A percentile compares a stretch with the other conserved stretches of the same genome.
Evolutionary conservation across 2,113 vertebrate species (phyloP).

Genomic region (Rhineura floridana): DNA sequence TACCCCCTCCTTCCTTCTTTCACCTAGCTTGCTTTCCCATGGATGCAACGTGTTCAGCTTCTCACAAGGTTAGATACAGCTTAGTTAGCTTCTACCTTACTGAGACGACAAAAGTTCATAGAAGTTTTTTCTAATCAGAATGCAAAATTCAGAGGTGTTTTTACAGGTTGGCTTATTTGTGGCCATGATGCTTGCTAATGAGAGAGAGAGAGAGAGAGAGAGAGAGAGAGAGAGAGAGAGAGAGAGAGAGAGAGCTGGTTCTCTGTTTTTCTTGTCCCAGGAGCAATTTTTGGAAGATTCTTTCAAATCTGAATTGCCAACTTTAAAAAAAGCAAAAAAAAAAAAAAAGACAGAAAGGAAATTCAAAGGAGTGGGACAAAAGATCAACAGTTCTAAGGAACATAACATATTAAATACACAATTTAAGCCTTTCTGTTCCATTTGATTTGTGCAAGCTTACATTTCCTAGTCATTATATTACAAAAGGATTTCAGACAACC

Average conservation of each 20-base stretch:
- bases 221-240: slow-evolving; percentile 24
- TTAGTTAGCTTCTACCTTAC: background rate
- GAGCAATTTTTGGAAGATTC: background rate
- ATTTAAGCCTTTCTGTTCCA: slow-evolving; percentile 58
- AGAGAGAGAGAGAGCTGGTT: slow-evolving; percentile 3
- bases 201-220: background rate
- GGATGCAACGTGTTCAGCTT: background rate
- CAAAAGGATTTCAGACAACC: slow-evolving; percentile 63
- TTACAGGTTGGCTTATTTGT: background rate
- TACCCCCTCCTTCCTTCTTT: background rate
- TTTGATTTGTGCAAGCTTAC: slow-evolving; percentile 65
- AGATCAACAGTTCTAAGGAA: slow-evolving; percentile 21
- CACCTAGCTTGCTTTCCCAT: background rate
- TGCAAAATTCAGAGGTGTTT: background rate
- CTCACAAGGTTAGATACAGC: background rate
- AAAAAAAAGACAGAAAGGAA: slow-evolving; percentile 27
- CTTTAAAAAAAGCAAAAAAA: slow-evolving; percentile 20
- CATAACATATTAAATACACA: slow-evolving; percentile 68
- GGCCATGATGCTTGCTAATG: background rate
- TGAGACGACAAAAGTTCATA: background rate
- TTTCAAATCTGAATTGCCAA: slow-evolving; percentile 41
- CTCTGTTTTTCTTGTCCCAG: background rate
- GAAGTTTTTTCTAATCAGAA: background rate
- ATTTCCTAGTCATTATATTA: slow-evolving; percentile 62
- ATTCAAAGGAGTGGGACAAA: background rate